These are phyloP conservation scores for Drosophila littoralis DNA, from an alignment of 1,140 invertebrate species.

Conservation along the genomic window DNA sequence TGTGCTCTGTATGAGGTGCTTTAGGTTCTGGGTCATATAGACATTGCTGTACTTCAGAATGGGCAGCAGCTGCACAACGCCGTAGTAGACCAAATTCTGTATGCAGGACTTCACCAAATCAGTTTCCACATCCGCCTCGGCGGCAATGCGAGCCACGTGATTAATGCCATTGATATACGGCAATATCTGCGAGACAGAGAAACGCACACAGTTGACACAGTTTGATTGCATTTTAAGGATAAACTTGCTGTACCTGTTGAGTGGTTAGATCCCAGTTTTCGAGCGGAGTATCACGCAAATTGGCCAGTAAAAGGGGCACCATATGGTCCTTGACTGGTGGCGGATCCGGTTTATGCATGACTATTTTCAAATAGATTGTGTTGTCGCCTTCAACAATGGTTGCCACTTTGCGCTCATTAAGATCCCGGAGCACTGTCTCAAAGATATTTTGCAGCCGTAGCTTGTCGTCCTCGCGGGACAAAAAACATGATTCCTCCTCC, in stretches of 20 bases:
- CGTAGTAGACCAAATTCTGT: constrained; percentile 94
- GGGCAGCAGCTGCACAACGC: constrained; percentile 90
- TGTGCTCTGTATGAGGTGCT: constrained; percentile 88
- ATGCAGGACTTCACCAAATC: constrained; percentile 97
- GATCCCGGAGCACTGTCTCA: constrained; percentile 90
- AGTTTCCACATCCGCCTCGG: constrained; percentile 95
- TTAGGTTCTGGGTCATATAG: constrained; percentile 94
- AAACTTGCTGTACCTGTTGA: constrained; percentile 87
- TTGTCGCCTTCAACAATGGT: constrained; percentile 92
- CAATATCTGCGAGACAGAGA: constrained; percentile 87
- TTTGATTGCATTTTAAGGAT: no score
- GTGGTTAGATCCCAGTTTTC: constrained; percentile 97
- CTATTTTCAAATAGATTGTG: constrained; percentile 92
- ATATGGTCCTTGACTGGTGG: constrained; percentile 94
- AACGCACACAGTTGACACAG: background rate
- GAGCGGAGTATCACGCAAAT: constrained; percentile 71
- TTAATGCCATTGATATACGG: constrained; percentile 97
- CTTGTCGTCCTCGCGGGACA: constrained; percentile 88
- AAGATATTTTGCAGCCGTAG: constrained; percentile 90
- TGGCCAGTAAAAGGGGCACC: constrained; percentile 91
- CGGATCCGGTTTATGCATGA: constrained; percentile 91
- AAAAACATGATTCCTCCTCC: constrained; percentile 92
- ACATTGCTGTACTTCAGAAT: constrained; percentile 98
- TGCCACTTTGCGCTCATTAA: constrained; percentile 92
- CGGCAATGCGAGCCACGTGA: constrained; percentile 93